Base-by-base conservation (phyloP, 2,888 invertebrate species). In the Noctua pronuba region DNA sequence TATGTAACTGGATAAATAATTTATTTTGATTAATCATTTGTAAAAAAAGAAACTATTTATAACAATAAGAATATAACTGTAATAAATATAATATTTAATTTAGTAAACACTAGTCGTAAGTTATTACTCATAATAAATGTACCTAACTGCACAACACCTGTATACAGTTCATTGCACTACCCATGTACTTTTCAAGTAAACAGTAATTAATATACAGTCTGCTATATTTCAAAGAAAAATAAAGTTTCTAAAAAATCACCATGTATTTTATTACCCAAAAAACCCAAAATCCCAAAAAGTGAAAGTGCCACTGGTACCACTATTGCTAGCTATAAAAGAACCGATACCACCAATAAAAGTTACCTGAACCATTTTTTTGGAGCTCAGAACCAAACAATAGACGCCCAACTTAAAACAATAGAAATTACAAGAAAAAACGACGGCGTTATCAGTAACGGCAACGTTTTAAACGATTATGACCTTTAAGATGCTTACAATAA, bases 211-310 rank as follows among this genome's bases (percentile, higher is more conserved):
- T 52, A 7, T 66, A n/a, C n/a, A 7, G 16, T 62, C 60, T 18
- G 38, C 10, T n/a, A 31, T 64, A 60, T 64, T 73, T 46, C 24
- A 55, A n/a, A 67, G 16, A 35, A 73, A 38, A 74, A 52, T n/a
- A n/a, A 67, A 0, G 8, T 55, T 76, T 41, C 16, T 16, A 18
- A 67, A 71, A 73, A 69, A 73, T 65, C 31, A 67, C 49, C 78
- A 82, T 66, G 80, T 79, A 75, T 88, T 89, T 88, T 82, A 83
- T 84, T 89, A 73, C 76, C 79, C 55, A 1, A 65, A 65, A 64
- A 60, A 60, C 58, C 71, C 10, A 41, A 75, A 71, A 60, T 76
- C 62, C 52, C 31, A 41, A 82, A 86, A 77, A 82, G 84, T 78
- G 80, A 88, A 88, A 86, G 82, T 85, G 72, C 66, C 28, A 67